These are phyloP conservation scores for Stomatorhinus walkeri DNA, from an alignment of 2,797 vertebrate species.

Conservation along the genomic window DNA sequence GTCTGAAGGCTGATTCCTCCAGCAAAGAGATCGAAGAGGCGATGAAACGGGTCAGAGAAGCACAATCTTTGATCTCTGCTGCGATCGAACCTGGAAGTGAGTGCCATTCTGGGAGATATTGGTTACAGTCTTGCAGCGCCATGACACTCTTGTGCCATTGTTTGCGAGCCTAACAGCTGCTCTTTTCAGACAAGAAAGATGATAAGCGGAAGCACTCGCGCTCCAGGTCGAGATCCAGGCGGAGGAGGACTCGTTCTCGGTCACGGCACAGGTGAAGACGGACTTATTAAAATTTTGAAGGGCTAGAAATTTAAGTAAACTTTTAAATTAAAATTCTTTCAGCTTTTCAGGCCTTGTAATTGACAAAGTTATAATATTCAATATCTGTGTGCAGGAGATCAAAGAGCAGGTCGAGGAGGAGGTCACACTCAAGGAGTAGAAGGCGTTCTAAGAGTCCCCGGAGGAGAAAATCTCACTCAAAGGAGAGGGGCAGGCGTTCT, in stretches of 20 bases:
- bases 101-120: conserved; percentile 26
- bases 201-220: conserved; percentile 92
- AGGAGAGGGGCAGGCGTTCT: conserved; percentile 77
- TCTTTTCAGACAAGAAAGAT: conserved; percentile 83
- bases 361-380: neutral
- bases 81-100: conserved; percentile 93
- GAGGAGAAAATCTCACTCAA: conserved; percentile 77
- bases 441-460: conserved; percentile 89
- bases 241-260: conserved; percentile 83
- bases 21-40: conserved; percentile 99
- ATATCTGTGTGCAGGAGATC: conserved; percentile 65
- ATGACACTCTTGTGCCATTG: neutral
- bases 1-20: conserved; percentile 82
- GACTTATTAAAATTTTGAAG: neutral
- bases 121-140: too few species aligned
- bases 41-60: conserved; percentile 97
- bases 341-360: neutral
- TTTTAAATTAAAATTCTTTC: neutral
- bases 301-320: neutral
- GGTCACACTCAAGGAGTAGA: conserved; percentile 85
- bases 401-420: conserved; percentile 81
- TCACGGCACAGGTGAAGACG: conserved; percentile 79
- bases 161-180: neutral
- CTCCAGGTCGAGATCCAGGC: conserved; percentile 81
- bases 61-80: conserved; percentile 93